phyloP scores from a whole-genome alignment of 1,140 invertebrate genomes.

The Leptestheria dahalacensis region DNA sequence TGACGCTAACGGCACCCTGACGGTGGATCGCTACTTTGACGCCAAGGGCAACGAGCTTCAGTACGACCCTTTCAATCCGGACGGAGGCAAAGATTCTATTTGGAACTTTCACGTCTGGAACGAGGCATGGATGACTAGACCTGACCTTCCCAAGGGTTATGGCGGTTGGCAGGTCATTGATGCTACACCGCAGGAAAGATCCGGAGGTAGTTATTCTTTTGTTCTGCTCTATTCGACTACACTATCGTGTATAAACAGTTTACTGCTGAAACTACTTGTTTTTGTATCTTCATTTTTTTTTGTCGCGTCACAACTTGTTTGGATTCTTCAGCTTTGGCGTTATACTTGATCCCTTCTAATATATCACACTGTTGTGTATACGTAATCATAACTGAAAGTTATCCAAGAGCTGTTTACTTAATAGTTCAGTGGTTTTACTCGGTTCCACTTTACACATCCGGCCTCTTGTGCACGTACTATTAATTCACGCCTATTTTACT shows the following conservation, averaged over 20 bases:
- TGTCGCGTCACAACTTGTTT: too few species aligned
- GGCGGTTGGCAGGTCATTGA: slow-evolving; percentile 68
- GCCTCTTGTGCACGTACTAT: neutral
- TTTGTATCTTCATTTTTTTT: neutral
- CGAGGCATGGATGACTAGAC: slow-evolving; percentile 62
- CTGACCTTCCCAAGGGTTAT: slow-evolving; percentile 52
- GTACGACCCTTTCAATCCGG: slow-evolving; percentile 37
- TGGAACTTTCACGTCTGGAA: slow-evolving; percentile 80
- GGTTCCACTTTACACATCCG: neutral
- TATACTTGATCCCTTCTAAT: too few species aligned
- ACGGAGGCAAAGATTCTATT: slow-evolving; percentile 39
- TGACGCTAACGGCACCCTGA: slow-evolving; percentile 54
- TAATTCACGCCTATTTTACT: slow-evolving; percentile 8
- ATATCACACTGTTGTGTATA: too few species aligned
- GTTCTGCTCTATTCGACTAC: slow-evolving; percentile 23
- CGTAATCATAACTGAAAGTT: too few species aligned
- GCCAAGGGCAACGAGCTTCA: slow-evolving; percentile 41
- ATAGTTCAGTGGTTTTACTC: too few species aligned
- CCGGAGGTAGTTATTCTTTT: slow-evolving; percentile 31
- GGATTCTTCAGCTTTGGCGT: too few species aligned
- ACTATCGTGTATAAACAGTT: neutral
- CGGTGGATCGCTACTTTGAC: slow-evolving; percentile 52
- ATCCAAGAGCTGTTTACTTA: too few species aligned
- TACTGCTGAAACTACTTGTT: neutral
- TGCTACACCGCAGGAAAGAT: slow-evolving; percentile 54